Conservation (phyloP, 1,140 invertebrate species). For the Glossosoma conforme region DNA sequence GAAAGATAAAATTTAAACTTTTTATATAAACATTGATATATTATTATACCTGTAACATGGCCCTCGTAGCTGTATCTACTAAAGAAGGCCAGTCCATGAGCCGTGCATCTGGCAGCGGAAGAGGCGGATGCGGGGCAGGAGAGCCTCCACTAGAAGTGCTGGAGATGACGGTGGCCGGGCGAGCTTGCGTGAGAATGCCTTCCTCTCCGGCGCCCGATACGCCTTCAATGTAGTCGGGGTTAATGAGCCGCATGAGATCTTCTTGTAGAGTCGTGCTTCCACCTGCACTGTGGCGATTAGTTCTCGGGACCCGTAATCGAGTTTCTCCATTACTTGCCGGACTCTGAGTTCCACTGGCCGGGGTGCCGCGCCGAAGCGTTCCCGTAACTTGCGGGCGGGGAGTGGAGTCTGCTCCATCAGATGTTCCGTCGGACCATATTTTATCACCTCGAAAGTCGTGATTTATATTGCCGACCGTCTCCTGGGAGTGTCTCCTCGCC, state of each 20-base stretch:
- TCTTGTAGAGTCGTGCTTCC: constrained; percentile 64
- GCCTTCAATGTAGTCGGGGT: constrained; percentile 68
- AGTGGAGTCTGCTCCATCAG: constrained; percentile 16
- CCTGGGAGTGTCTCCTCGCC: constrained; percentile 20
- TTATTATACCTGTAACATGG: constrained; percentile 56
- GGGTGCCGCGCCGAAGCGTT: constrained; percentile 15
- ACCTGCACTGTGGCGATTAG: constrained; percentile 24
- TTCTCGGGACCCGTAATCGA: constrained; percentile 15
- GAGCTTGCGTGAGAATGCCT: constrained; percentile 66
- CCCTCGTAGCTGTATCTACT: constrained; percentile 70
- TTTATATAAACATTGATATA: too few relatives aligned
- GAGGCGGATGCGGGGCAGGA: constrained; percentile 51
- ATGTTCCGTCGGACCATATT: constrained; percentile 3
- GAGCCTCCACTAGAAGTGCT: constrained; percentile 28
- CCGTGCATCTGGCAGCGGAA: constrained; percentile 54
- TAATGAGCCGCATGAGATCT: constrained; percentile 83
- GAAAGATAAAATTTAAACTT: too few relatives aligned
- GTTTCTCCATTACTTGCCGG: constrained; percentile 24
- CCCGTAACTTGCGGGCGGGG: constrained; percentile 13
- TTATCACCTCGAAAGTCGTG: constrained; percentile 21
- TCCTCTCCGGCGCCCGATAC: constrained; percentile 47
- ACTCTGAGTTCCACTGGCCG: constrained; percentile 18
- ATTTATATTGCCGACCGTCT: constrained; percentile 16
- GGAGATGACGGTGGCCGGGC: constrained; percentile 64
- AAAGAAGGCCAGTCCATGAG: constrained; percentile 73